Base-by-base conservation (phyloP, 2,888 invertebrate species). In the Neoascia interrupta region DNA sequence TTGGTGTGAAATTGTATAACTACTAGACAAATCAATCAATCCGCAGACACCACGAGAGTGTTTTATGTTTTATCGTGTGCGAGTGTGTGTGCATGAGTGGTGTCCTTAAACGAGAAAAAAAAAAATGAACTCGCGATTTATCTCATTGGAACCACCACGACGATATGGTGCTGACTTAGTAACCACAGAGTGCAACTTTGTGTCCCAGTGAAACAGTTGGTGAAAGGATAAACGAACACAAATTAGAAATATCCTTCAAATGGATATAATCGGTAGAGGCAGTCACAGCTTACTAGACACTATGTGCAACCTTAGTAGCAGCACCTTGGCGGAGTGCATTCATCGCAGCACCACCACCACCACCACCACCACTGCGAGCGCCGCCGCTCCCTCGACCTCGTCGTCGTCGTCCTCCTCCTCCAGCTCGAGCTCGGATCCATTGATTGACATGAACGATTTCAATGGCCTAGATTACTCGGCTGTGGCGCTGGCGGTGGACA, bases 381-480 rank as follows among this genome's bases (percentile, higher is more conserved):
- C 81, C 39, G 23, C 47, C 23, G 21, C 43, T n/a, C 41, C 21
- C 10, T 64, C 64, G 10, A 31, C 60, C 6, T 56, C 61, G 10
- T 45, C 74, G 1, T 28, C 64, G 3, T 66, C 60, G 4, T 15
- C 43, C 8, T 58, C 75, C 3, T 31, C 74, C 8, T 60, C 80
- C 8, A 76, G 63, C 34, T 76, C 64, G 18, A 75, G 74, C 15
- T 66, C 72, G 15, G 73, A 79, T 73, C 47, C 79, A 79, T 73
- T 79, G 79, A 73, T 79, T 79, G 79, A 79, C 56, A 79, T 79
- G 63, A 79, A 79, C 61, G 79, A 73, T 61, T 79, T 79, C 79
- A 79, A 79, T 79, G 79, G 79, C 79, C 79, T 79, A 79, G 79
- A 79, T 79, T 79, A 79, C 49, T 79, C 79, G 31, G 79, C 79